Base-by-base conservation (phyloP, 37 sponge, comb jelly and placozoan species). In the Eunapius fragilis region DNA sequence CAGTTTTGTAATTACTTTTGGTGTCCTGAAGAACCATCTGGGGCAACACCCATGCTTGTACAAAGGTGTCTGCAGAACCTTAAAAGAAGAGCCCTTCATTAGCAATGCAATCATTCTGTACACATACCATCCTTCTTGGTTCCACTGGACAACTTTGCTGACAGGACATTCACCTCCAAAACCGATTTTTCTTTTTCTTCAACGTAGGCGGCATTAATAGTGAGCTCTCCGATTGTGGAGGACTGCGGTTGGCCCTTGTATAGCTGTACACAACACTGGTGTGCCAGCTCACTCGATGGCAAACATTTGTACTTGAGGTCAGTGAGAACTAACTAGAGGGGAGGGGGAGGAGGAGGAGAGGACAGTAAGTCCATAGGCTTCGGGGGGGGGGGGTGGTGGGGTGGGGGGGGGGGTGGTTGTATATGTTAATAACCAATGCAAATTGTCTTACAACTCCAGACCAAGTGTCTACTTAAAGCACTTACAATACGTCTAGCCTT, bases 121-220 rank as follows among this genome's bases (percentile, higher is more conserved):
- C n/a, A 41, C 41, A 6, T 45, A 89, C 89, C 89, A 71, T 28
- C 45, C 34, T 68, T 76, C 67, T 89, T 84, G 72, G 77, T 24
- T 45, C 71, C 89, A 28, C 84, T 84, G 17, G 83, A 58, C 32
- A 27, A 10, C 50, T 69, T 23, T 6, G 48, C 89, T 6, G 71
- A 73, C 0, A 82, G 31, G 22, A 89, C 37, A 30, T 69, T 3
- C 5, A 83, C 84, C 31, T 76, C 68, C 32, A 89, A 47, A 10
- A 7, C 45, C 33, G 23, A 13, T 41, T 45, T 78, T 3, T 89
- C 72, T 41, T 45, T 78, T 3, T 89, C 72, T 5, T 34, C 35
- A 22, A 68, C 34, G 74, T 89, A 89, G 13, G 48, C 26, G 3
- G 77, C 49, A 41, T 80, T 89, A 37, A 89, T 31, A 11, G 58